phyloP scores from a whole-genome alignment of 2,797 vertebrate species.

The Molothrus ater region DNA sequence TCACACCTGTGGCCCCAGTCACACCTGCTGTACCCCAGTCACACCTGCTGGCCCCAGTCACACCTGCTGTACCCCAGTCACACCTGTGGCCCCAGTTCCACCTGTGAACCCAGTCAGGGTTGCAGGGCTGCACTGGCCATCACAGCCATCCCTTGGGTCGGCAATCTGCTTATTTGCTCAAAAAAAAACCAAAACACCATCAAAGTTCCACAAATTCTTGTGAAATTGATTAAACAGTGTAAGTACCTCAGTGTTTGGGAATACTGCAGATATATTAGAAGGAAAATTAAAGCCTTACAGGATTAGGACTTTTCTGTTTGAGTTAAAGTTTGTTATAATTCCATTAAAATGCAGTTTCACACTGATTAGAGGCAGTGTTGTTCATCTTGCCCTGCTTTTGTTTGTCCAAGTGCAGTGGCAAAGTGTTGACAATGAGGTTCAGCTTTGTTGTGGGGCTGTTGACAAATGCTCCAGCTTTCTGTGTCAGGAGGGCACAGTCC shows the following conservation, averaged over 20 bases:
- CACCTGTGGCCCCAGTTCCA: no score
- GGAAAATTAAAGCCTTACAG: constrained; percentile 46
- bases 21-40: no score
- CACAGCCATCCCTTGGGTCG: no score
- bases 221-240: constrained; percentile 28
- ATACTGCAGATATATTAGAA: constrained; percentile 40
- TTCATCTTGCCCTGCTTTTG: constrained; percentile 16
- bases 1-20: rapidly evolving
- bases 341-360: constrained; percentile 59
- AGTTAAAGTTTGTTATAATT: not conserved
- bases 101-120: no score
- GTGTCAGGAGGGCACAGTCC: not conserved
- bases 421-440: not conserved
- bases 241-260: not conserved
- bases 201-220: not conserved
- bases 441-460: not conserved
- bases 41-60: no score
- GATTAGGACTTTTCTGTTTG: constrained; percentile 32
- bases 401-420: not conserved
- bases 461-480: not conserved
- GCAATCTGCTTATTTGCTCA: no score
- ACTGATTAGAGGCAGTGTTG: not conserved
- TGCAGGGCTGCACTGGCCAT: no score
- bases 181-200: no score
- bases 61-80: no score